Percentiles rank a stretch among this genome's conserved stretches.
Conservation (phyloP, 1,140 invertebrate genomes). For the Fopius arisanus region DNA sequence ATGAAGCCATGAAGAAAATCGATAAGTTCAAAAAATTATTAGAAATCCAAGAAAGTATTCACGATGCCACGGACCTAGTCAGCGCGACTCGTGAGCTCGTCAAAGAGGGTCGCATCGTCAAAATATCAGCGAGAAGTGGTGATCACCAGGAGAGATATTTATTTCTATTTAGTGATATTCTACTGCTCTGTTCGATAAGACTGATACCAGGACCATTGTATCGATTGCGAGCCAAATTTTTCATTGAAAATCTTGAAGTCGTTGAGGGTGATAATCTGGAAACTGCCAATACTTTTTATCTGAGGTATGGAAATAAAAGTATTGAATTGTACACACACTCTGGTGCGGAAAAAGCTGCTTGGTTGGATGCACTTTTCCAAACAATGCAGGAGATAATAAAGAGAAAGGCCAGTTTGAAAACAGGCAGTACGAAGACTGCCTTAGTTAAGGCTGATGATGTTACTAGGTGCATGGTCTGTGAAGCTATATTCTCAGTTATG, state of each 20-base stretch:
- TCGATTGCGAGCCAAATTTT: conserved; percentile 66
- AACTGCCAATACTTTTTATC: conserved; percentile 73
- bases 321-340: conserved; percentile 58
- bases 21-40: conserved; percentile 63
- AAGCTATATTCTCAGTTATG: conserved; percentile 75
- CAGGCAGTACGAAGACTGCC: conserved; percentile 62
- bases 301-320: conserved; percentile 67
- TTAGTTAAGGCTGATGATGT: conserved; percentile 76
- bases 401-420: conserved; percentile 67
- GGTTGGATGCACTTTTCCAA: conserved; percentile 71
- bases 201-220: conserved; percentile 68
- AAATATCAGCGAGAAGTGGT: conserved; percentile 74
- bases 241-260: conserved; percentile 70
- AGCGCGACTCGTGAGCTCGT: conserved; percentile 74
- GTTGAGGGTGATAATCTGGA: conserved; percentile 71
- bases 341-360: conserved; percentile 71
- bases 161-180: conserved; percentile 77
- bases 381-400: conserved; percentile 71
- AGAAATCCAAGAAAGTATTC: conserved; percentile 64
- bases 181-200: conserved; percentile 68
- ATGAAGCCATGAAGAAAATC: conserved; percentile 73
- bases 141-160: conserved; percentile 74
- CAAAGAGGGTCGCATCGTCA: conserved; percentile 73
- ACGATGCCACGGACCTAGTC: conserved; percentile 72
- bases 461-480: conserved; percentile 80